Conservation (phyloP, 2,113 vertebrate species). For the Henicopernis longicauda region DNA sequence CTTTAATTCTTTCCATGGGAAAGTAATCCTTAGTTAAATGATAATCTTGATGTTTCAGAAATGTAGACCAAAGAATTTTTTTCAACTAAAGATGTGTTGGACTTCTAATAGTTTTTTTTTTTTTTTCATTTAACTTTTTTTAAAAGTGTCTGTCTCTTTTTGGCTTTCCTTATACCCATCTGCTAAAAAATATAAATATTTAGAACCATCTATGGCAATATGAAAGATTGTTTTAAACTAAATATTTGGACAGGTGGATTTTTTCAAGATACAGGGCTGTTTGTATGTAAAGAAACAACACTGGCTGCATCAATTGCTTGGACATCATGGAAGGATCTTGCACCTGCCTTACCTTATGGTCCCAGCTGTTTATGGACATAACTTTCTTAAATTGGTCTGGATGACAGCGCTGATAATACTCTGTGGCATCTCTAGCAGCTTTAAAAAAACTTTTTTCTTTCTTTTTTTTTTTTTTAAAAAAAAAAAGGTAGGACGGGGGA, state of each 20-base stretch:
- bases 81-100: not conserved
- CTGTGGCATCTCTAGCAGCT: not conserved
- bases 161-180: not conserved
- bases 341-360: not conserved
- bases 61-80: not conserved
- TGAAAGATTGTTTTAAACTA: not conserved
- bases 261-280: not conserved
- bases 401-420: not conserved
- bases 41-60: not conserved
- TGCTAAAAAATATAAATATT: not conserved
- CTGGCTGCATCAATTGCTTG: not conserved
- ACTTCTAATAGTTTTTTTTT: not conserved
- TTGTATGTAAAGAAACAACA: not conserved
- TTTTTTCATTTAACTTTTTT: not conserved
- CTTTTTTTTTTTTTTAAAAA: no score
- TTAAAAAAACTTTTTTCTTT: not conserved
- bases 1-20: not conserved
- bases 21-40: not conserved
- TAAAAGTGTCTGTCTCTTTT: not conserved
- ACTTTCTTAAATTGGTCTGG: not conserved
- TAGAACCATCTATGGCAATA: not conserved
- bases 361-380: not conserved
- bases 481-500: accelerated
- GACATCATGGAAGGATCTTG: no score
- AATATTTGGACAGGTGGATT: not conserved